Evolutionary conservation across 2,888 invertebrate genomes (phyloP).

Genomic region (Oscheius myriophilus): DNA sequence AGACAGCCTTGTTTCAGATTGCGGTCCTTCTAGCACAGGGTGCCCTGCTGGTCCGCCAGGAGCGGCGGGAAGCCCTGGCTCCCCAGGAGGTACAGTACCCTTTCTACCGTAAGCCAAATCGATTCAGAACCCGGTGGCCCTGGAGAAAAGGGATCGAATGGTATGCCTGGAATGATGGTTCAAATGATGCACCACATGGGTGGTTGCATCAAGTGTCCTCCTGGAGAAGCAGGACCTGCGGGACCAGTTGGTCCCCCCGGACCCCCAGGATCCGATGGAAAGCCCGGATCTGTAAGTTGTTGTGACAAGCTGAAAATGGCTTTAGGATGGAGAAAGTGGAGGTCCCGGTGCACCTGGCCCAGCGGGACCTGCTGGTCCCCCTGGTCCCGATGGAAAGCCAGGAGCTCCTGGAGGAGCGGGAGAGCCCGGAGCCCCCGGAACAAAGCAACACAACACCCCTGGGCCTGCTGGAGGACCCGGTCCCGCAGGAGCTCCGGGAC

Average conservation of each 20-base stretch:
- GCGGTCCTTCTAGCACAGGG: not conserved
- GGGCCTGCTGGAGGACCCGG: constrained; percentile 4
- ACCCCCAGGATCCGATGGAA: not conserved
- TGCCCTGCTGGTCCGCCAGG: constrained; percentile 9
- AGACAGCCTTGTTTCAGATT: too few species aligned
- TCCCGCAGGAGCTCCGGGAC: not conserved
- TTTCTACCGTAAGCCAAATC: too few species aligned
- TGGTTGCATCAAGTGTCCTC: constrained; percentile 4
- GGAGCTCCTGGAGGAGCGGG: not conserved
- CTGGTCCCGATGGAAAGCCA: constrained; percentile 1
- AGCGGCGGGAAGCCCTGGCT: not conserved
- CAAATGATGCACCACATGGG: not conserved
- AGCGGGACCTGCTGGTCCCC: not conserved
- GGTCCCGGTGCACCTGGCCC: not conserved
- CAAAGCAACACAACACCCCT: not conserved
- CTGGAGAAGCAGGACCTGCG: not conserved
- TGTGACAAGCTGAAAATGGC: not conserved
- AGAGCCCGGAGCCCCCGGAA: not conserved
- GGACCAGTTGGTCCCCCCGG: not conserved
- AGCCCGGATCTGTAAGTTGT: not conserved
- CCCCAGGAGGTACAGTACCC: not conserved
- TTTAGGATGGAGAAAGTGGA: constrained; percentile 1
- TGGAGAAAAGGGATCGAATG: not conserved
- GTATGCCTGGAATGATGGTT: not conserved
- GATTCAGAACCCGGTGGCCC: not conserved